A percentile compares a stretch with the other conserved stretches of the same genome.
Conservation (phyloP, 2,888 invertebrate species). For the Drosophila sordidula region DNA sequence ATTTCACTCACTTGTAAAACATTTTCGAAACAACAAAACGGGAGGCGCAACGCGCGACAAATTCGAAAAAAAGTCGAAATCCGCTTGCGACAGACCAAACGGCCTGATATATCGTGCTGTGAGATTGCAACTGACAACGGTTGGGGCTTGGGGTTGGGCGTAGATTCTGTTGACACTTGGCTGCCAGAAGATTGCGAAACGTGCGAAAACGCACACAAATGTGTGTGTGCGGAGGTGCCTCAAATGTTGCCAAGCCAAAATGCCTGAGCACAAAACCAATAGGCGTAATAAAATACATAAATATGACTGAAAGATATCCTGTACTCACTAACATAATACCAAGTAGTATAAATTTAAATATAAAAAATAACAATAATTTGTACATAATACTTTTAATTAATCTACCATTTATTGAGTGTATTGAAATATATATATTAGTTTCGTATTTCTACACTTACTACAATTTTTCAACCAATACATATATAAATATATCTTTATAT, state of each 20-base stretch:
- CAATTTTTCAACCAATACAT: no score
- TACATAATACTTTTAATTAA: no score
- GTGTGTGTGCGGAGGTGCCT: constrained; percentile 9
- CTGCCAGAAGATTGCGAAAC: constrained; percentile 44
- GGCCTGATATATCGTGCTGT: constrained; percentile 18
- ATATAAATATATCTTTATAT: no score
- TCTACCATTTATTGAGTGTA: no score
- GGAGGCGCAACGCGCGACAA: constrained; percentile 49
- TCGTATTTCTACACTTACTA: no score
- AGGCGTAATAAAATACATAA: neutral
- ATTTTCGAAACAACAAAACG: constrained; percentile 54
- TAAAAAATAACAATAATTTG: no score
- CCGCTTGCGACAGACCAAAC: constrained; percentile 45
- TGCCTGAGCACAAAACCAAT: constrained; percentile 16
- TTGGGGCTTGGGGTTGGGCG: neutral
- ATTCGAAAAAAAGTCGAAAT: constrained; percentile 52
- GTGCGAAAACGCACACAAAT: constrained; percentile 44
- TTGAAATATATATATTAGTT: no score
- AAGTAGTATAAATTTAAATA: neutral
- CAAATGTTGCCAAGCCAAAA: constrained; percentile 31
- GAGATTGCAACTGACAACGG: constrained; percentile 26
- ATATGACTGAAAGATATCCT: constrained; percentile 1
- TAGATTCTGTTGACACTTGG: constrained; percentile 54
- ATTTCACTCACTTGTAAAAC: constrained; percentile 75
- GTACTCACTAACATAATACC: neutral